Conservation (phyloP, 2,113 vertebrate species). For the Paracanthobrama guichenoti region DNA sequence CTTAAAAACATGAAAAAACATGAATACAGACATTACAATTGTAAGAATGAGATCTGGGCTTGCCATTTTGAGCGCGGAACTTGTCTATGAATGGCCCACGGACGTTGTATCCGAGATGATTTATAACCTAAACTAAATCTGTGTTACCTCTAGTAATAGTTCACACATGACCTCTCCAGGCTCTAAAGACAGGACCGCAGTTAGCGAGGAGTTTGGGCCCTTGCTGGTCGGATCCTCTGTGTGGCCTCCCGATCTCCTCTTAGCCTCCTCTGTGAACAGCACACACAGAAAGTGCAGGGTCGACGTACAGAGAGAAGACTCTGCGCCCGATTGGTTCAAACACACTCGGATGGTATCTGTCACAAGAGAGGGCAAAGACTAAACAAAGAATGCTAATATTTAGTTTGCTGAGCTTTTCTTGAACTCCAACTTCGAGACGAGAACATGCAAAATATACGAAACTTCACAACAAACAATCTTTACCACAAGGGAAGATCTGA, state of each 20-base stretch:
- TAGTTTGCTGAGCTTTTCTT: constrained; percentile 9
- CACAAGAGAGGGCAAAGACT: not conserved
- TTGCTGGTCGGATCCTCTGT: constrained; percentile 6
- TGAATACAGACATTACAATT: not conserved
- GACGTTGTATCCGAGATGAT: no score
- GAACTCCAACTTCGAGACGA: not conserved
- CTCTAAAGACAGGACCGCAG: constrained; percentile 72
- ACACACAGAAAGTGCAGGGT: constrained; percentile 85
- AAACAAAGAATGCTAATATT: constrained; percentile 1
- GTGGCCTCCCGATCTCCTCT: constrained; percentile 59
- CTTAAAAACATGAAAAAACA: constrained; percentile 14
- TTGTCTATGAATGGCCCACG: no score
- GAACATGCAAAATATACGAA: constrained; percentile 12
- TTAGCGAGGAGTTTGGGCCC: constrained; percentile 52
- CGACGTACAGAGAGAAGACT: constrained; percentile 70
- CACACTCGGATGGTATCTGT: constrained; percentile 83
- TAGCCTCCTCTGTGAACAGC: constrained; percentile 84
- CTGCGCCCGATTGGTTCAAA: constrained; percentile 64
- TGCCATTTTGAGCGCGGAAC: not conserved
- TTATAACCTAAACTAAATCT: not conserved
- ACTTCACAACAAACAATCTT: constrained; percentile 40
- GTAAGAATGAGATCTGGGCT: not conserved
- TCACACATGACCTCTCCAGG: constrained; percentile 78
- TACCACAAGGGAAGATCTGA: constrained; percentile 25
- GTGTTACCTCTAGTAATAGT: constrained; percentile 84